phyloP scores from a whole-genome alignment of 2,113 vertebrate genomes.

The Eubucco bourcierii region DNA sequence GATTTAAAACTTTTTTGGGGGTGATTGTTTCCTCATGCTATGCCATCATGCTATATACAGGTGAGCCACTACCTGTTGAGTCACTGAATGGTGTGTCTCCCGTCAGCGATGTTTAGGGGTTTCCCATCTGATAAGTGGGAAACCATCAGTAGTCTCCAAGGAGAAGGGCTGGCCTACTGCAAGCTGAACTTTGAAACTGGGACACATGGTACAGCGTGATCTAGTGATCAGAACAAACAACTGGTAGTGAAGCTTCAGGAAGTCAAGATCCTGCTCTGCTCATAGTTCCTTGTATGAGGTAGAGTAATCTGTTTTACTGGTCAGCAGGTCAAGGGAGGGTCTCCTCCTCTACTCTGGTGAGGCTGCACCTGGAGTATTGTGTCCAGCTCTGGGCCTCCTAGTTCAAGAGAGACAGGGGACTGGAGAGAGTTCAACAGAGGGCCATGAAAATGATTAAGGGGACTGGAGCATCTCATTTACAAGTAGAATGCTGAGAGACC shows the following conservation, averaged over 20 bases:
- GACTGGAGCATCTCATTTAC: too few species aligned
- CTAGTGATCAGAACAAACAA: not conserved
- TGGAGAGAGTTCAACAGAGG: too few species aligned
- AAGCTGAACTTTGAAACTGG: constrained; percentile 2
- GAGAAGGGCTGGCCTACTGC: not conserved
- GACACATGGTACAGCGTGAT: not conserved
- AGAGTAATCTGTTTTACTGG: not conserved
- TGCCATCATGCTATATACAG: not conserved
- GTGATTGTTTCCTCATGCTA: not conserved
- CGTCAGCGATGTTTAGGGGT: not conserved
- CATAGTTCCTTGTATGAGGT: not conserved
- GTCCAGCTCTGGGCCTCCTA: too few species aligned
- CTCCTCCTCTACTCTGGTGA: too few species aligned
- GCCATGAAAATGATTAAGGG: too few species aligned
- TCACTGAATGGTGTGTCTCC: not conserved
- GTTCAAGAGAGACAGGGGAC: too few species aligned
- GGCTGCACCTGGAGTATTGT: too few species aligned
- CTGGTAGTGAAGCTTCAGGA: not conserved
- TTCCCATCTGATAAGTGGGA: constrained; percentile 33
- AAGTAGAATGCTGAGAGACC: too few species aligned
- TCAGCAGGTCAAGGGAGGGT: too few species aligned
- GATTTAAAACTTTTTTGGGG: not conserved
- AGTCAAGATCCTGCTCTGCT: not conserved
- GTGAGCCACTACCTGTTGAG: constrained; percentile 29
- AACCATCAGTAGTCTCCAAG: not conserved